Conservation (phyloP, 2,113 vertebrate species). For the Hypomesus transpacificus region DNA sequence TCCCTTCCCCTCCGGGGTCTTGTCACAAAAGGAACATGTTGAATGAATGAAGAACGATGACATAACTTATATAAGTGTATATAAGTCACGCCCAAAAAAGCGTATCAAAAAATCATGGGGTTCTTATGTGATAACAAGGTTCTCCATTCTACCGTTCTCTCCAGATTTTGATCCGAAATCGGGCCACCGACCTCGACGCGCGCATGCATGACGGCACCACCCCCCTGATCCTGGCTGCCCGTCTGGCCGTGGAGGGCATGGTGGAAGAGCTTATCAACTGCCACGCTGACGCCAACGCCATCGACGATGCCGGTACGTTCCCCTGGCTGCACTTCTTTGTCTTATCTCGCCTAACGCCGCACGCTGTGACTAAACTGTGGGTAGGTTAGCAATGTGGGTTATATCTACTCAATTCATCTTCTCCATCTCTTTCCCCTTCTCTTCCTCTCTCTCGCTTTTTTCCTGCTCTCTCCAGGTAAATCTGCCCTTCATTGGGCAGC, state of each 20-base stretch:
- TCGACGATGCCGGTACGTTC: constrained; percentile 87
- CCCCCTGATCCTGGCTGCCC: constrained; percentile 88
- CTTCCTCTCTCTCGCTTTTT: constrained; percentile 12
- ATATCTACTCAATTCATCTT: constrained; percentile 18
- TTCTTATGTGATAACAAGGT: not conserved
- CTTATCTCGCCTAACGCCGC: constrained; percentile 4
- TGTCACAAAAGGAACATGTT: too few species aligned
- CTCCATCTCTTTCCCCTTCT: not conserved
- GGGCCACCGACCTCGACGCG: constrained; percentile 93
- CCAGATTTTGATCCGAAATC: constrained; percentile 97
- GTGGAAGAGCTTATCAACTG: constrained; percentile 96
- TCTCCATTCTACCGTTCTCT: not conserved
- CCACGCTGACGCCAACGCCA: constrained; percentile 90
- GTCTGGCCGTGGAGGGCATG: constrained; percentile 95
- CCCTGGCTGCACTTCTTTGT: not conserved
- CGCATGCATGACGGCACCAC: constrained; percentile 97
- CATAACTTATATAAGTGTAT: too few species aligned
- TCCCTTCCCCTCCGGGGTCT: not conserved
- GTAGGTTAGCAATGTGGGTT: not conserved
- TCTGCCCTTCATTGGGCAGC: constrained; percentile 97
- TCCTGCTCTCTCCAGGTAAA: constrained; percentile 75
- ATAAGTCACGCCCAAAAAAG: too few species aligned
- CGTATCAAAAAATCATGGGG: too few species aligned
- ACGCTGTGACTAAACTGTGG: not conserved
- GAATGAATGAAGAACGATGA: too few species aligned